Evolutionary conservation across 2,113 vertebrate species (phyloP), one percentile per base, ranked within the genome.

Genomic region (Otolemur garnettii): DNA sequence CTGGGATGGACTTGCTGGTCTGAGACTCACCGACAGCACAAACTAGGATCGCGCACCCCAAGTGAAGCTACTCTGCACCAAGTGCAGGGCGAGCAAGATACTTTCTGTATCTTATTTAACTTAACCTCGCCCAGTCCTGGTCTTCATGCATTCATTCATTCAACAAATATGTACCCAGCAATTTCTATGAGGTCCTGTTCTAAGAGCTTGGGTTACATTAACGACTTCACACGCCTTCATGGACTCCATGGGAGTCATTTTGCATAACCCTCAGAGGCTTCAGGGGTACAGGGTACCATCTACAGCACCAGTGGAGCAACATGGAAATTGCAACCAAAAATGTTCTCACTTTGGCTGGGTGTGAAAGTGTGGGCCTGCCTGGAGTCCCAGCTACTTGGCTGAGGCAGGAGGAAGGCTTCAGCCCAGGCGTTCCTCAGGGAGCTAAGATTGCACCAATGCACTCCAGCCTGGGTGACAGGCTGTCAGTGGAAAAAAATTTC

Each of bases 121-220:
- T 69, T 17, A 79, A 57, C 8, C 15, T 82, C 60, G 18, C 2
- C 45, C 50, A 45, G 30, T 79, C 18, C 10, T 57, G 68, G 5
- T 83, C 90, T 90, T 92, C 28, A 88, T 64, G 11, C 7, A 53
- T 90, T 93, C 11, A 79, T 79, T 81, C 78, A 81, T 75, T 80
- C 22, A 60, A 74, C 14, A 69, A 53, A 45, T 30, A 50, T 35
- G 59, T 85, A 59, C 18, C 42, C 5, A 60, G 24, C 42, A 50
- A 15, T n/a, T 75, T 79, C 22, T 71, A 45, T 75, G 68, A n/a
- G 55, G 30, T 28, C 78, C 26, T 64, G 4, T 88, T 74, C 42
- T 45, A 45, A 81, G 28, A 94, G 19, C 12, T 75, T 82, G 18
- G 1, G 7, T 71, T 90, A 11, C 12, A 59, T 55, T 24, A 87